Percentiles rank a stretch among this genome's conserved stretches.
These are phyloP conservation scores for Eumaeus atala DNA, from an alignment of 1,140 invertebrate genomes.

Conservation along the genomic window DNA sequence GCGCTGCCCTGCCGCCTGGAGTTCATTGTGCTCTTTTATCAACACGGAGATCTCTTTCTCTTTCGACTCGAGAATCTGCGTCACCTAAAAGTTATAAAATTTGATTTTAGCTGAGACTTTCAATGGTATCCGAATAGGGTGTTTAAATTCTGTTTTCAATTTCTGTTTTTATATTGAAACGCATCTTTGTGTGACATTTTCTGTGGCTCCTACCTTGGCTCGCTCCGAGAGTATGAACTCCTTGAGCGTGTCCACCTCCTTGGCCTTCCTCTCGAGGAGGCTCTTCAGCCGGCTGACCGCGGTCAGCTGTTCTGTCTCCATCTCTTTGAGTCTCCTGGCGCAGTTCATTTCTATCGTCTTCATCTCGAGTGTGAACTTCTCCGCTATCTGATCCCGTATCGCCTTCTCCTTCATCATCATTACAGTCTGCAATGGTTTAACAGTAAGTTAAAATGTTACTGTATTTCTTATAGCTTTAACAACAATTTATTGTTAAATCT, in stretches of 20 bases:
- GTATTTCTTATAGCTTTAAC: too few species aligned
- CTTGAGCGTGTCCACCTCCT: constrained; percentile 74
- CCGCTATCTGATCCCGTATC: constrained; percentile 75
- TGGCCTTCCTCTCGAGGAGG: constrained; percentile 71
- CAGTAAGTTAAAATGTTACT: too few species aligned
- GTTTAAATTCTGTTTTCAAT: too few species aligned
- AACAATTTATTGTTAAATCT: too few species aligned
- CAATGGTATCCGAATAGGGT: too few species aligned
- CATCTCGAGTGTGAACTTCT: constrained; percentile 75
- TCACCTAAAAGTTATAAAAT: constrained; percentile 23
- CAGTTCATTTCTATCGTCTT: constrained; percentile 72
- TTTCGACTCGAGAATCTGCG: constrained; percentile 68
- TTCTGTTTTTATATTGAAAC: too few species aligned
- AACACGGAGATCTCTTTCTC: constrained; percentile 60
- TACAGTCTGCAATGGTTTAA: constrained; percentile 39
- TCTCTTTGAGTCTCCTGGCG: constrained; percentile 60
- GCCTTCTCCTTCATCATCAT: constrained; percentile 69
- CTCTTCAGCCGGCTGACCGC: constrained; percentile 64
- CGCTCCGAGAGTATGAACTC: constrained; percentile 74
- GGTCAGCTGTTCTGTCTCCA: constrained; percentile 63
- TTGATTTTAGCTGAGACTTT: too few species aligned
- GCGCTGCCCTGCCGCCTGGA: constrained; percentile 50
- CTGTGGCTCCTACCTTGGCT: constrained; percentile 50
- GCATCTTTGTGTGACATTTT: too few species aligned
- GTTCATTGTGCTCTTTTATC: constrained; percentile 59